Evolutionary conservation across 1,140 invertebrate genomes (phyloP), one percentile per base, ranked within the genome.

Genomic region (Papilio dardanus): DNA sequence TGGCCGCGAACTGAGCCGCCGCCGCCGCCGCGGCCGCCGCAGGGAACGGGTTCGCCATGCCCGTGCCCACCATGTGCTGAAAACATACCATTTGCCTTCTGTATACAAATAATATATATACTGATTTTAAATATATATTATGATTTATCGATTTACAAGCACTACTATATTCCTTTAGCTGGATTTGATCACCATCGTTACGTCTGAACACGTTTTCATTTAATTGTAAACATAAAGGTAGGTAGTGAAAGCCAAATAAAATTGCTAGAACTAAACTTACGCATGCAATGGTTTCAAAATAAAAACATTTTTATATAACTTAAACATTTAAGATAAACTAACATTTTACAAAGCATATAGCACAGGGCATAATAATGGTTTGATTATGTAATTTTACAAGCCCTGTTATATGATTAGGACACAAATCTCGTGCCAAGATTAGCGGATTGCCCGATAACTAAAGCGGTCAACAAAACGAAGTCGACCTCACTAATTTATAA

Each of bases 11-110:
- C 94, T 94, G 87, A 69, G 94, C 83, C 19, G 94, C 94, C 67
- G 94, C 96, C 92, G 95, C 97, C 95, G 94, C 95, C 94, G 95
- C 95, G 93, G 96, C 96, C 94, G 96, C 96, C 88, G 95, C 95
- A 81, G 95, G 94, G 94, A 96, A 97, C 89, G 97, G 97, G 93
- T 95, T 95, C 92, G 96, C 96, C 96, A 98, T 97, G 86, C 97
- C 97, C 94, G 97, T 97, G 95, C 98, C 97, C 94, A 98, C 97
- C 97, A 98, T 98, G 95, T 98, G 97, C 97, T 98, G 96, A 21
- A 97, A 97, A 79, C 62, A 31, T 33, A 8, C 4, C 16, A 10
- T 66, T n/a, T 37, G 10, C 35, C 35, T 37, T 37, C 14, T 37
- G 30, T 33, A 66, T 35, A 66, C 62, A 66, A 19, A 33, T 6